A percentile compares a stretch with the other conserved stretches of the same genome.
phyloP scores from a whole-genome alignment of 1,140 invertebrate genomes.

The Tribolium madens region DNA sequence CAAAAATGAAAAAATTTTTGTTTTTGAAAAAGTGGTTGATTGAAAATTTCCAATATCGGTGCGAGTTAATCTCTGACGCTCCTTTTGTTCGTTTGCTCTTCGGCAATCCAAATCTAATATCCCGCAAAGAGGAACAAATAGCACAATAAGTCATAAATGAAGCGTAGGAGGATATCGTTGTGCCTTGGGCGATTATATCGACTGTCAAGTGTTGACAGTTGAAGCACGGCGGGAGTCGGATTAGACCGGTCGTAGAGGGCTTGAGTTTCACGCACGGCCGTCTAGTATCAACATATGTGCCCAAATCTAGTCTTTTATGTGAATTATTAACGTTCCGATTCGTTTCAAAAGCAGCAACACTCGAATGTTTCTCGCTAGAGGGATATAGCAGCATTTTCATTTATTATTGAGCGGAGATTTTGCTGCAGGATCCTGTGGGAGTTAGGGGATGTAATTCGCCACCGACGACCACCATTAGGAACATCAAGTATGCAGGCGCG shows the following conservation, averaged over 20 bases:
- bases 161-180: conserved; percentile 51
- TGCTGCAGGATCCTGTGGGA: conserved; percentile 22
- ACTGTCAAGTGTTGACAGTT: conserved; percentile 57
- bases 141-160: conserved; percentile 53
- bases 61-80: neutral
- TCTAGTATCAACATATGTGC: conserved; percentile 50
- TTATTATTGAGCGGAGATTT: conserved; percentile 15
- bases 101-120: conserved; percentile 46
- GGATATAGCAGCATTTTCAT: neutral
- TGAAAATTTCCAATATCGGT: neutral
- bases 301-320: neutral
- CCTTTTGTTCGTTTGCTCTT: neutral
- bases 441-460: conserved; percentile 25
- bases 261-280: conserved; percentile 49
- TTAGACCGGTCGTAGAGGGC: conserved; percentile 49
- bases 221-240: conserved; percentile 52
- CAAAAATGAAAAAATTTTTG: too few species aligned
- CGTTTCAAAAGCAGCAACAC: neutral
- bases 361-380: conserved; percentile 2
- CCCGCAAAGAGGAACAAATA: conserved; percentile 50
- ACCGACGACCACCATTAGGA: conserved; percentile 37
- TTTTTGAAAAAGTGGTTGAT: too few species aligned
- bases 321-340: conserved; percentile 33
- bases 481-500: conserved; percentile 43
- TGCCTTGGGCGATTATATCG: conserved; percentile 55